Percentiles rank a stretch among this genome's conserved stretches.
Evolutionary conservation across 2,113 vertebrate genomes (phyloP).

Genomic region (Leucoraja erinaceus): DNA sequence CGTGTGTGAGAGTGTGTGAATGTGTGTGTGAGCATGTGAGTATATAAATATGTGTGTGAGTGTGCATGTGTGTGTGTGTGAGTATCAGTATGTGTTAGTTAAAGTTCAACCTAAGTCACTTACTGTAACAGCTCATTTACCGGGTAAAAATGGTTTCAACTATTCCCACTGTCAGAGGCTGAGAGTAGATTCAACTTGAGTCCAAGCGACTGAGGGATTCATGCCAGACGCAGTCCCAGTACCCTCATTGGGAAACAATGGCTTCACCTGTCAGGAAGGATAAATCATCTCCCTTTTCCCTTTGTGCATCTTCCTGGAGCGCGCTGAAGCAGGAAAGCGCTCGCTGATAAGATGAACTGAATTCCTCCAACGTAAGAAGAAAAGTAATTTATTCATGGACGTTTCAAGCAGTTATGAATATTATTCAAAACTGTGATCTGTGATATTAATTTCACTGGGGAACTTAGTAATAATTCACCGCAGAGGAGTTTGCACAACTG

Average conservation of each 20-base stretch:
- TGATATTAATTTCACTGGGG: not conserved
- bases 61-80: not conserved
- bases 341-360: not conserved
- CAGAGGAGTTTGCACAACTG: not conserved
- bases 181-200: not conserved
- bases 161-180: not conserved
- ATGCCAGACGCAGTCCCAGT: not conserved
- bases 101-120: not conserved
- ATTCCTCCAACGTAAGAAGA: not conserved
- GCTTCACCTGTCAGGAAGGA: not conserved
- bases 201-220: not conserved
- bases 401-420: not conserved
- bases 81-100: not conserved
- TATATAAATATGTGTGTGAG: not conserved
- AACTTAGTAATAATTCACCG: not conserved
- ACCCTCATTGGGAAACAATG: not conserved
- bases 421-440: not conserved
- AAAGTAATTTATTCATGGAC: not conserved
- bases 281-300: not conserved
- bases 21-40: too few species aligned
- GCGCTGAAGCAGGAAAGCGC: not conserved
- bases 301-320: not conserved
- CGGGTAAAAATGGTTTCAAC: not conserved
- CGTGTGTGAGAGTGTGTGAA: too few species aligned
- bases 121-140: not conserved